Conservation (phyloP, 2,113 vertebrate species). For the Prochilodus magdalenae region DNA sequence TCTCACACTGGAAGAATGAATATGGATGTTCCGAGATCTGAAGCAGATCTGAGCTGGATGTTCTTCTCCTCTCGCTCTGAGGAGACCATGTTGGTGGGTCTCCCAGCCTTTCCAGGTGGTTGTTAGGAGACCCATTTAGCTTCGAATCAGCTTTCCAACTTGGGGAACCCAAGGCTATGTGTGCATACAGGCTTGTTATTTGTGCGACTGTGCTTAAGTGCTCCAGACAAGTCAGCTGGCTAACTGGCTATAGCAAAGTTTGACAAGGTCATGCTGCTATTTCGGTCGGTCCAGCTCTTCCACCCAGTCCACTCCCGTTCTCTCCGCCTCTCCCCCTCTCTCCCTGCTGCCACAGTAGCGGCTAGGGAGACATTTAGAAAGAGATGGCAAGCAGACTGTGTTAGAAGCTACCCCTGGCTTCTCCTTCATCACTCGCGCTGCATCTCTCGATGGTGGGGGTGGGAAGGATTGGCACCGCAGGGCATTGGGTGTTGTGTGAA, state of each 20-base stretch:
- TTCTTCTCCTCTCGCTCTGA: too few species aligned
- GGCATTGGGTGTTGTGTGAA: conserved; percentile 72
- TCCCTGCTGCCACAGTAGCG: background rate
- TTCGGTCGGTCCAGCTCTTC: background rate
- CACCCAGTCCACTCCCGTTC: background rate
- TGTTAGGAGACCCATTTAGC: too few species aligned
- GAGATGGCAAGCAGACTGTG: background rate
- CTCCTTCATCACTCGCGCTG: conserved; percentile 47
- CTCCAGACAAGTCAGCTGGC: background rate
- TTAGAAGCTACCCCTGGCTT: conserved; percentile 56
- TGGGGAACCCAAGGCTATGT: too few species aligned
- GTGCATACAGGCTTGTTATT: too few species aligned
- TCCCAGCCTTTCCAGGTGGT: too few species aligned
- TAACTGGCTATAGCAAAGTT: background rate
- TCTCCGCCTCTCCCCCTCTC: background rate
- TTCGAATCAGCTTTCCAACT: too few species aligned
- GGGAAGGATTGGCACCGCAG: conserved; percentile 64
- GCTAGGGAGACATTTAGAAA: background rate
- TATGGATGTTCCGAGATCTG: too few species aligned
- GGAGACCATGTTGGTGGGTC: too few species aligned
- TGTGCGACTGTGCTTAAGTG: background rate
- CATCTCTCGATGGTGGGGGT: conserved; percentile 33
- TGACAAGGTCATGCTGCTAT: background rate
- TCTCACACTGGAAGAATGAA: too few species aligned
- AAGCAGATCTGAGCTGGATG: too few species aligned